A percentile compares a stretch with the other conserved stretches of the same genome.
phyloP scores from a whole-genome alignment of 2,113 vertebrate genomes.

The Cottus gobio region DNA sequence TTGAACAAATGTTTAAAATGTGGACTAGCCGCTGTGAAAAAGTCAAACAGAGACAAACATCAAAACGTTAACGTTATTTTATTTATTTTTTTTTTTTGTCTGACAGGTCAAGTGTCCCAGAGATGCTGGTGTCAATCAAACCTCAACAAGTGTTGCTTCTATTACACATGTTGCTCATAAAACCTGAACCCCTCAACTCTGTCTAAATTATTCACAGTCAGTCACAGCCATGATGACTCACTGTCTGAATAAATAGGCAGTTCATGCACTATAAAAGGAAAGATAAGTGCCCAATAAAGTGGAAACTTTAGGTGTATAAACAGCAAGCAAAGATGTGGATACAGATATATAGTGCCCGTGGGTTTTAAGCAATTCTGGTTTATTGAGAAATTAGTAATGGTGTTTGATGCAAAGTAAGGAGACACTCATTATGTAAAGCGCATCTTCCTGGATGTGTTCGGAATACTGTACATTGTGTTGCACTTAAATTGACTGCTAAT shows the following conservation, averaged over 20 bases:
- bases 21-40: background rate
- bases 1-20: background rate
- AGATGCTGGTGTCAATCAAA: background rate
- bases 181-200: background rate
- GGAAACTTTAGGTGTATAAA: background rate
- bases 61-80: background rate
- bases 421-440: background rate
- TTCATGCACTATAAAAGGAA: background rate
- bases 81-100: background rate
- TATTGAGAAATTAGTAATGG: background rate
- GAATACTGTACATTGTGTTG: background rate
- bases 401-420: background rate
- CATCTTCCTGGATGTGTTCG: background rate
- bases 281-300: background rate
- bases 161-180: background rate
- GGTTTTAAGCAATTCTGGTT: background rate
- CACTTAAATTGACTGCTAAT: background rate
- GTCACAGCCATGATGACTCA: conserved; percentile 4
- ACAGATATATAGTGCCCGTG: background rate
- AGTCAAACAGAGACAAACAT: background rate
- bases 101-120: background rate
- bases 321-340: background rate
- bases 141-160: background rate
- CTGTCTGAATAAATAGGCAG: background rate
- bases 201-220: background rate